Evolutionary conservation across 1,140 invertebrate species (phyloP).

Genomic region (Drosophila takahashii): DNA sequence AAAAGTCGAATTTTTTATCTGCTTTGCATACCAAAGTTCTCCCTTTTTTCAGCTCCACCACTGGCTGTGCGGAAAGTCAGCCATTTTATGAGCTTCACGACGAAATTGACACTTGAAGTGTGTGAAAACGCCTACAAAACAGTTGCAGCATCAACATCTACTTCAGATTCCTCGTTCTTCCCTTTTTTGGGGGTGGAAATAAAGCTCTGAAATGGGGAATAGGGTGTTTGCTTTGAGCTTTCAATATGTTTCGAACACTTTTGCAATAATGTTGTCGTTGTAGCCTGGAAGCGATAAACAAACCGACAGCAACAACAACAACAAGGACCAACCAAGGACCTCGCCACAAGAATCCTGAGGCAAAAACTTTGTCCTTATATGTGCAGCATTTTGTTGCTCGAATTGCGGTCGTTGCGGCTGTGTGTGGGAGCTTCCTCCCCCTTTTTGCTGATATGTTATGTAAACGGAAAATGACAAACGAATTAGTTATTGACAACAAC

Average conservation of each 20-base stretch:
- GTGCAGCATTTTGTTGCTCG: constrained; percentile 70
- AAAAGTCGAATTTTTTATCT: not conserved
- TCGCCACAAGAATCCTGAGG: constrained; percentile 55
- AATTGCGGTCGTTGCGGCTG: constrained; percentile 43
- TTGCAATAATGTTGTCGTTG: constrained; percentile 68
- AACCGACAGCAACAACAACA: constrained; percentile 51
- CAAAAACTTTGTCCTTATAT: constrained; percentile 75
- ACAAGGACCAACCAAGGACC: constrained; percentile 41
- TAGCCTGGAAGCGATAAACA: constrained; percentile 69
- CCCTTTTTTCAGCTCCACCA: constrained; percentile 4
- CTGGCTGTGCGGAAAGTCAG: constrained; percentile 26
- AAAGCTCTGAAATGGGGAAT: not conserved
- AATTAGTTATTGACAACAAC: constrained; percentile 83
- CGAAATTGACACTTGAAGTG: constrained; percentile 68
- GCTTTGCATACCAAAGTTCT: not conserved
- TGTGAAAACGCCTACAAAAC: constrained; percentile 45
- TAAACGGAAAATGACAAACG: constrained; percentile 83
- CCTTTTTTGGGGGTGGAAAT: constrained; percentile 17
- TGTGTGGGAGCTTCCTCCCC: not conserved
- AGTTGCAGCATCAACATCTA: constrained; percentile 7
- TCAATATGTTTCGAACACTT: constrained; percentile 79
- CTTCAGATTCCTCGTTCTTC: not conserved
- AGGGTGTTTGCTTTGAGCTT: constrained; percentile 36
- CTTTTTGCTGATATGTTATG: constrained; percentile 60
- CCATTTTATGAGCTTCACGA: constrained; percentile 69